Evolutionary conservation across 2,113 vertebrate genomes (phyloP), one percentile per base, ranked within the genome.

Genomic region (Seriola rivoliana): DNA sequence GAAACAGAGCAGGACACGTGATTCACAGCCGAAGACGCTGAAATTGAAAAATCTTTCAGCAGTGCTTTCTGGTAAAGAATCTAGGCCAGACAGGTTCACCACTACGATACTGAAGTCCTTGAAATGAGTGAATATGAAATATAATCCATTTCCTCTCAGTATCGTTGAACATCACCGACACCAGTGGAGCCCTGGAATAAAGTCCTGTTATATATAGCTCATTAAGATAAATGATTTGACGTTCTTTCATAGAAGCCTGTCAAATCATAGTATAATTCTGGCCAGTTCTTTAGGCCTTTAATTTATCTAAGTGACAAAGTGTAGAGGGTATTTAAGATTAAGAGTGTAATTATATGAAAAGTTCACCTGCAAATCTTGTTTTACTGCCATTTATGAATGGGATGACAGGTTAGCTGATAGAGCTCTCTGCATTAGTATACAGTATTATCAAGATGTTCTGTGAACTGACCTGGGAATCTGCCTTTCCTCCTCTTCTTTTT

Each of bases 401-500:
- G 84, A 65, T 69, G 89, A 90, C 88, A 86, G 88, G 82, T 85
- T 88, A 85, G 85, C 85, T 85, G 75, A 85, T 55, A 76, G 88
- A 29, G 79, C 82, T 76, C 82, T 88, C 85, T 67, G 87, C 74
- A 70, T 76, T 83, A 63, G 66, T 70, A 78, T 71, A 58, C 76
- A 81, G 59, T 73, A 67, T 83, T 74, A 75, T 81, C 38, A 78
- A 83, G 85, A 80, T 70, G 85, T 88, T 91, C 91, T 94, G 90
- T 79, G 78, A 82, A 80, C 76, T 88, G 84, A 85, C 85, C 88
- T 88, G 88, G 75, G 89, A 90, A 88, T 90, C 88, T 92, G 86
- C 93, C 88, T 94, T 93, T 94, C 92, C 92, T 94, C 83, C 89
- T 93, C 91, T 92, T 93, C 86, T 80, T 90, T 92, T 92, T 79